A percentile compares a stretch with the other conserved stretches of the same genome.
phyloP scores from a whole-genome alignment of 2,888 invertebrate genomes.

The Calameuta filiformis region DNA sequence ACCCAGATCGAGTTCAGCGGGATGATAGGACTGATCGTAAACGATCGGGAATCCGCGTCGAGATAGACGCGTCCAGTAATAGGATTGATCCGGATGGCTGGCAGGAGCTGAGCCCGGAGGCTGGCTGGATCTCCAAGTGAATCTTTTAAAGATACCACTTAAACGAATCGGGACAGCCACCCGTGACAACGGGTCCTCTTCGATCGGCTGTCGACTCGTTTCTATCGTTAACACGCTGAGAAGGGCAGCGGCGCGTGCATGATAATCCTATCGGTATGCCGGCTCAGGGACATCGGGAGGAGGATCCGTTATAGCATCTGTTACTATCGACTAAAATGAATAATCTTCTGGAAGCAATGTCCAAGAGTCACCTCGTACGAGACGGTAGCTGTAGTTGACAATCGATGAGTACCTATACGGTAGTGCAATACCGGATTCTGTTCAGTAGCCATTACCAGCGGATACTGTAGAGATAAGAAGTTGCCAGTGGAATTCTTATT shows the following conservation, averaged over 20 bases:
- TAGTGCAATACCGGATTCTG: neutral
- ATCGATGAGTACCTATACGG: neutral
- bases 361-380: neutral
- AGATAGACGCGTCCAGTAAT: conserved; percentile 51
- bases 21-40: conserved; percentile 34
- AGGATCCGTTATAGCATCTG: conserved; percentile 1
- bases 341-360: neutral
- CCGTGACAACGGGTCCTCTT: conserved; percentile 39
- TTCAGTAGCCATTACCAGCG: neutral
- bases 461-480: neutral
- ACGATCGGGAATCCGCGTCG: conserved; percentile 44
- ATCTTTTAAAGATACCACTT: conserved; percentile 43
- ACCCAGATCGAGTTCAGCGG: neutral
- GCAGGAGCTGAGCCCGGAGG: conserved; percentile 32
- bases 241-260: conserved; percentile 23
- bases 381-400: neutral
- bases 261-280: conserved; percentile 44
- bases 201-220: conserved; percentile 40
- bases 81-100: conserved; percentile 52
- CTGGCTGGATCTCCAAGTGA: conserved; percentile 42
- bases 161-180: conserved; percentile 47
- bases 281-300: neutral
- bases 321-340: neutral
- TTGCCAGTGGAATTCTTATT: neutral
- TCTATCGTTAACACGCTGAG: conserved; percentile 22